Base-by-base conservation (phyloP, 2,113 vertebrate genomes). In the Orycteropus afer region DNA sequence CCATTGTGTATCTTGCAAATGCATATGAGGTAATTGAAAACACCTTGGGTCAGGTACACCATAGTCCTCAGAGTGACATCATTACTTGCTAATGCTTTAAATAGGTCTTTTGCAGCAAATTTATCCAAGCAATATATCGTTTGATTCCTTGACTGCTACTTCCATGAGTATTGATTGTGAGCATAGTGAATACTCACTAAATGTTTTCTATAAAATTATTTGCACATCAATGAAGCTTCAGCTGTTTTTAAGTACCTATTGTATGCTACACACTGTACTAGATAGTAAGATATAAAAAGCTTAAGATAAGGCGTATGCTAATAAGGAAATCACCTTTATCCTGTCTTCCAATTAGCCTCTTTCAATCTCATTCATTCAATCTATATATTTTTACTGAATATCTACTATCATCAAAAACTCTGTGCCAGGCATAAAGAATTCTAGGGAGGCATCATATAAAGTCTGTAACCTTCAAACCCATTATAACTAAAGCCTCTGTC, bases 201-300 rank as follows among this genome's bases (percentile, higher is more conserved):
- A 74, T 95, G 11, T 93, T 76, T 89, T 82, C 37, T 80, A 17
- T 69, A 59, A 86, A 76, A 73, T 55, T 89, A 74, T 76, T 87
- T 90, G 11, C 22, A 84, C 20, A 37, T 71, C 87, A 55, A 27
- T 65, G 20, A 86, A 69, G n/a, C n/a, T n/a, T 69, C 55, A 67
- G 9, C 77, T 45, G 5, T 63, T 91, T 82, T 84, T 69, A 76
- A 40, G 57, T 76, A 25, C 51, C 22, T 69, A 8, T 76, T 69
- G 22, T 85, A 5, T 93, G 67, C 49, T 87, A 40, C 7, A 49
- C 25, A 63, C 11, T 55, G 1, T 67, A 83, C 29, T 51, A 61
- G 73, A 37, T 22, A 76, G 34, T 65, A 40, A 88, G 83, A 49
- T 86, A 25, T 32, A 76, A 89, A 79, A 5, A 0, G 13, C 11